phyloP scores from a whole-genome alignment of 2,113 vertebrate genomes.

The Cebus imitator region DNA sequence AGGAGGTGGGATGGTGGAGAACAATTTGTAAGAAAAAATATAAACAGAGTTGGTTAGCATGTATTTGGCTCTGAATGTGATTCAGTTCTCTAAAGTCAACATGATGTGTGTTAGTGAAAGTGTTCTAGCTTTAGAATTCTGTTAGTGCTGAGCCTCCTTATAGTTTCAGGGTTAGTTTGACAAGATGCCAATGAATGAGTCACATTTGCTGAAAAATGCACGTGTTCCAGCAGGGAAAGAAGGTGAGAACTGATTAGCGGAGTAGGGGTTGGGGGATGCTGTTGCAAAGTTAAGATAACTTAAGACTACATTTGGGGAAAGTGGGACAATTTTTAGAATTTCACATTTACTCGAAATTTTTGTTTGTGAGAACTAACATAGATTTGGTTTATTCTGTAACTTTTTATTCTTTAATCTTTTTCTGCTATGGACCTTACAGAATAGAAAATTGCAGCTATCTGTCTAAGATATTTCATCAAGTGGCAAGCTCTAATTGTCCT shows the following conservation, averaged over 20 bases:
- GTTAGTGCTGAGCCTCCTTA: constrained; percentile 61
- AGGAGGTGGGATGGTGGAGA: constrained; percentile 37
- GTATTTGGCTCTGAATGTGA: constrained; percentile 67
- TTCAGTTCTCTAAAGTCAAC: constrained; percentile 76
- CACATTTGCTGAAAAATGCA: constrained; percentile 63
- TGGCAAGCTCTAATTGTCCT: neutral
- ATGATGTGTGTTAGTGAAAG: constrained; percentile 79
- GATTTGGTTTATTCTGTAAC: constrained; percentile 43
- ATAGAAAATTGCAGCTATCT: constrained; percentile 5
- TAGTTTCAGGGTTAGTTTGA: constrained; percentile 77
- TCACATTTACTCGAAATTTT: constrained; percentile 50
- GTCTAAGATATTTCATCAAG: constrained; percentile 21
- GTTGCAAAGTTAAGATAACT: constrained; percentile 25
- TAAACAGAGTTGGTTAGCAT: constrained; percentile 67
- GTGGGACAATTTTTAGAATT: constrained; percentile 31
- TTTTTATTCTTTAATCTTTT: constrained; percentile 51
- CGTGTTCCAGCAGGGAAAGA: constrained; percentile 34
- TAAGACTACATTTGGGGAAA: constrained; percentile 11
- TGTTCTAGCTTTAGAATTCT: constrained; percentile 72
- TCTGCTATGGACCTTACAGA: neutral
- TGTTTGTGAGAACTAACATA: constrained; percentile 48
- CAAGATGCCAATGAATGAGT: constrained; percentile 68
- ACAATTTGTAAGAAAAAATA: constrained; percentile 70
- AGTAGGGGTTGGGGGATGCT: neutral
- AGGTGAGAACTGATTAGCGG: constrained; percentile 50